Evolutionary conservation across 1,140 invertebrate species (phyloP), one percentile per base, ranked within the genome.

Genomic region (Heliconius melpomene): DNA sequence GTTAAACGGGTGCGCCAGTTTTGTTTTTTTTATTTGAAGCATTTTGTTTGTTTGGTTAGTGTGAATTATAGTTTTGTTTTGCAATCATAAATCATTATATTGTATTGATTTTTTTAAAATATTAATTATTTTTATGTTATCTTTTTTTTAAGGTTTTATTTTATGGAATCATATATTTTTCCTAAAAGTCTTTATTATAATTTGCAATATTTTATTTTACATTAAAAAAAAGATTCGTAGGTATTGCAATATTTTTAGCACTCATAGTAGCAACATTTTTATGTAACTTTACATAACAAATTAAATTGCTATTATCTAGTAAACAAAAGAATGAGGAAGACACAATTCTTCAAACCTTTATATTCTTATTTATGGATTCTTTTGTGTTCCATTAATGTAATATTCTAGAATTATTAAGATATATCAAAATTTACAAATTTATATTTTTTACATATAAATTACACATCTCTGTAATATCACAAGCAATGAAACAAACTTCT

Each of bases 1-100:
- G 87, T 92, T 93, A 92, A 93, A 87, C 81, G 84, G 89, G 88
- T 85, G 82, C 77, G 85, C 78, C 80, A 81, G 81, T 75, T 72
- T 38, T 79, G 60, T 16, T 66, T 26, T 60, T 57, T 66, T 26
- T 66, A 57, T 5, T 66, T 66, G 60, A 29, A 38, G 71, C 9
- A 72, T 72, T 72, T 66, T 66, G 60, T 66, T 66, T 66, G 13
- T 26, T 13, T 2, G 11, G 60, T 66, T 29, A 66, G 23, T 11
- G 23, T 66, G 60, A 72, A 72, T 72, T 72, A 72, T 38, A 72
- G 20, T 72, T 36, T 3, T 72, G 32, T 72, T 72, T 72, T 29
- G 32, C 13, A 36, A 72, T 40, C 32, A 72, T 40, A 26, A 72
- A n/a, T 72, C 3, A 72, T 40, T 20, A 3, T 66, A 29, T 66